These are phyloP conservation scores for Catocala sponsa DNA, from an alignment of 2,888 invertebrate species.

Conservation along the genomic window DNA sequence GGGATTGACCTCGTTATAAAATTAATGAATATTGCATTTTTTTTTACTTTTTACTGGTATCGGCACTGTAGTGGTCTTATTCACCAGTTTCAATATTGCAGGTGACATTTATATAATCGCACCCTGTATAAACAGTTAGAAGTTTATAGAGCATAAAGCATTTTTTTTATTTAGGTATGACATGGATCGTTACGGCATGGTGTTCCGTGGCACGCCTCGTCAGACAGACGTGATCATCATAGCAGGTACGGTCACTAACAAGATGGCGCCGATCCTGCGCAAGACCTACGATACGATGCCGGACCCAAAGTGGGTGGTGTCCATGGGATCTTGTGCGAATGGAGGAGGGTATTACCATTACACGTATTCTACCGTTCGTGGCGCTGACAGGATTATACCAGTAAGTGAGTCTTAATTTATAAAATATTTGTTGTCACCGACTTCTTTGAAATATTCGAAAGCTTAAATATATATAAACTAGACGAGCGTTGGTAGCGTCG, in stretches of 20 bases:
- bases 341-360: constrained; percentile 99
- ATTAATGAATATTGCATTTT: no score
- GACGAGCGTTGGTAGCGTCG: no score
- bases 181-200: constrained; percentile 99
- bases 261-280: constrained; percentile 99
- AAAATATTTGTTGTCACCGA: not conserved
- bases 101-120: no score
- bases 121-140: no score
- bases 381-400: constrained; percentile 77
- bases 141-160: no score
- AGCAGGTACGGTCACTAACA: constrained; percentile 99
- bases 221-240: constrained; percentile 99
- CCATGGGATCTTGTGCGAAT: constrained; percentile 99
- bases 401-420: constrained; percentile 52
- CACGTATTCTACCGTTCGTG: constrained; percentile 97
- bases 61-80: no score
- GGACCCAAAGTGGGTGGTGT: constrained; percentile 98
- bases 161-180: constrained; percentile 90
- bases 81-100: no score
- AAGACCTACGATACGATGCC: constrained; percentile 99
- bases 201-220: constrained; percentile 98
- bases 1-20: no score
- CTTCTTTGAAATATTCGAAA: no score
- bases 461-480: no score
- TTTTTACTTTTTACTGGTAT: no score